Percentiles rank a stretch among this genome's conserved stretches.
These are phyloP conservation scores for Acrocera orbiculus DNA, from an alignment of 2,888 invertebrate genomes.

Conservation along the genomic window DNA sequence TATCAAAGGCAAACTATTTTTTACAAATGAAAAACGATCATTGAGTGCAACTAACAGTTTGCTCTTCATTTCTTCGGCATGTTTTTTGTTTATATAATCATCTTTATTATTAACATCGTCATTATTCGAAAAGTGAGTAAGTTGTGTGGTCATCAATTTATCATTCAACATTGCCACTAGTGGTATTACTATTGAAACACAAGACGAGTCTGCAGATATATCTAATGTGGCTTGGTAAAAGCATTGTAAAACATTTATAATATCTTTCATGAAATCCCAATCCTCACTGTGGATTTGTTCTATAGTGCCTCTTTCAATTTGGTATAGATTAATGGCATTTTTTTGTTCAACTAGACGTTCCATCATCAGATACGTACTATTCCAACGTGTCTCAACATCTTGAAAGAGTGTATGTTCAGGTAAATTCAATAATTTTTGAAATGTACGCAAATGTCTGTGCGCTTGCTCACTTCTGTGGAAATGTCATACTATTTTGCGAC, in stretches of 20 bases:
- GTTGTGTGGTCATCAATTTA: too few relatives aligned
- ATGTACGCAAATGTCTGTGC: conserved; percentile 13
- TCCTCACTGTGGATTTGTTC: conserved; percentile 10
- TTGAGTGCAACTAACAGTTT: too few relatives aligned
- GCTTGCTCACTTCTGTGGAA: conserved; percentile 15
- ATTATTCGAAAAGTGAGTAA: too few relatives aligned
- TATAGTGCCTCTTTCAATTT: conserved; percentile 5
- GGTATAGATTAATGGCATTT: conserved; percentile 4
- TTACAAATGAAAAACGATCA: too few relatives aligned
- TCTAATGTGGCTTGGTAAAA: too few relatives aligned
- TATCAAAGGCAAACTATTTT: too few relatives aligned
- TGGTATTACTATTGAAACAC: too few relatives aligned
- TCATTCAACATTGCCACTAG: too few relatives aligned
- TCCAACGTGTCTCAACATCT: conserved; percentile 8
- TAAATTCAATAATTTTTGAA: conserved; percentile 13
- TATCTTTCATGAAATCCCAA: conserved; percentile 9
- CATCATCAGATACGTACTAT: conserved; percentile 6
- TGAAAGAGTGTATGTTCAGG: conserved; percentile 14
- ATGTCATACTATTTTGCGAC: conserved; percentile 13
- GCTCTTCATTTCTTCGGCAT: too few relatives aligned
- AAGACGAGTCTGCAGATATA: too few relatives aligned
- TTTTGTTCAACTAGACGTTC: conserved; percentile 6
- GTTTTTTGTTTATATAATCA: too few relatives aligned
- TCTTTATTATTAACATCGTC: too few relatives aligned
- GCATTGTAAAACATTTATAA: conserved; percentile 11